phyloP scores from a whole-genome alignment of 2,797 vertebrate species.

The Gouania willdenowi region DNA sequence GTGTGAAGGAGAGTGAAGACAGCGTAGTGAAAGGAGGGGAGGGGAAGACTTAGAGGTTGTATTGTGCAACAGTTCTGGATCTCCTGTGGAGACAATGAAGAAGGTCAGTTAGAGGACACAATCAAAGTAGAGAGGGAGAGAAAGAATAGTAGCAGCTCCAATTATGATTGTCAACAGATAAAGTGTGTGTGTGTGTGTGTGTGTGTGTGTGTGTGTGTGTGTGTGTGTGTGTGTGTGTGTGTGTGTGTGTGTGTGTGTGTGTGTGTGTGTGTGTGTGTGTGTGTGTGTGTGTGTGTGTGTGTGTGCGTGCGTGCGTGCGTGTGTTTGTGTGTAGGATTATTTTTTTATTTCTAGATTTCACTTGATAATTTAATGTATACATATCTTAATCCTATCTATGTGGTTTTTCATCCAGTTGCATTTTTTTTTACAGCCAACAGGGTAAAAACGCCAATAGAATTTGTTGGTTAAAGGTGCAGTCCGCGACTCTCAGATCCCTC shows the following conservation, averaged over 20 bases:
- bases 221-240: not conserved
- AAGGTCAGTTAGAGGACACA: constrained; percentile 45
- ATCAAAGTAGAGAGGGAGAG: constrained; percentile 42
- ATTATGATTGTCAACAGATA: constrained; percentile 71
- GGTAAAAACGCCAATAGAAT: no score
- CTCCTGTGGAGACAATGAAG: constrained; percentile 42
- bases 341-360: no score
- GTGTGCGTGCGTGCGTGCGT: no score
- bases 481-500: no score
- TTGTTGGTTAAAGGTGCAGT: no score
- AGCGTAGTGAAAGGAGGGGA: constrained; percentile 33
- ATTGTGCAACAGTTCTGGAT: constrained; percentile 57
- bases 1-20: constrained; percentile 60
- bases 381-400: no score
- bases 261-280: not conserved
- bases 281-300: not conserved
- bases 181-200: constrained; percentile 26
- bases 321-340: not conserved
- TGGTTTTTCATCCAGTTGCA: no score
- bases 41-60: constrained; percentile 55
- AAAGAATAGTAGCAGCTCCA: constrained; percentile 43
- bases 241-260: not conserved
- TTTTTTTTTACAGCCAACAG: no score
- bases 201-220: constrained; percentile 6
- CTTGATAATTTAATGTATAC: no score